A percentile compares a stretch with the other conserved stretches of the same genome.
Conservation (phyloP, 2,113 vertebrate genomes). For the Tragelaphus imberbis region DNA sequence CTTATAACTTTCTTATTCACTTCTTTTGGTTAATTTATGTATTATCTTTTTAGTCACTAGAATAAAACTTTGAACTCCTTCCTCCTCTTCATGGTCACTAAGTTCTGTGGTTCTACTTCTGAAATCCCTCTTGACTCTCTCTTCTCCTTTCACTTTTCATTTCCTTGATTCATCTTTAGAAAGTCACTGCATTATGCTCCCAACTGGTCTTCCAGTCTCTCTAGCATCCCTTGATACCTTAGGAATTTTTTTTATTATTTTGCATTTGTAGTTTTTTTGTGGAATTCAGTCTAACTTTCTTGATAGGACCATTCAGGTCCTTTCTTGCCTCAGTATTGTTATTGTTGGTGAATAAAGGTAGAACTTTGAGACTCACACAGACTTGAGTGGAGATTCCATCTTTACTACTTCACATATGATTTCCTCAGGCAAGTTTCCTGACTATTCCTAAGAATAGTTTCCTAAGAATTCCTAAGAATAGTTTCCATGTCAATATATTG, state of each 20-base stretch:
- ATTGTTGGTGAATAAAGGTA: background rate
- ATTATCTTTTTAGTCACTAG: background rate
- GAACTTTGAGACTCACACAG: background rate
- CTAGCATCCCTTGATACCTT: background rate
- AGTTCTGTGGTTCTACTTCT: background rate
- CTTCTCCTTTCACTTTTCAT: background rate
- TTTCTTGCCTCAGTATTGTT: background rate
- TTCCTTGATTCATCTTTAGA: background rate
- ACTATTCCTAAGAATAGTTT: background rate
- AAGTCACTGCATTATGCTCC: background rate
- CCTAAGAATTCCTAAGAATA: background rate
- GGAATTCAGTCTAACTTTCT: background rate
- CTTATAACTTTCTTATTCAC: background rate
- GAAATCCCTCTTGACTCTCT: background rate
- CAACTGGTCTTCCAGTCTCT: background rate
- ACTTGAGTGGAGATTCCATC: background rate
- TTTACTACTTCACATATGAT: background rate
- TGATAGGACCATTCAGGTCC: background rate
- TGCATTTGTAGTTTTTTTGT: background rate
- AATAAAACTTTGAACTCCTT: background rate
- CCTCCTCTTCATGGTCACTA: background rate
- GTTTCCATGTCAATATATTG: background rate
- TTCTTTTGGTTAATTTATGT: background rate
- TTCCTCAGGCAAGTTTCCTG: background rate
- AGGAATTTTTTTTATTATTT: background rate